phyloP scores from a whole-genome alignment of 2,888 invertebrate genomes.

The Operophtera brumata region DNA sequence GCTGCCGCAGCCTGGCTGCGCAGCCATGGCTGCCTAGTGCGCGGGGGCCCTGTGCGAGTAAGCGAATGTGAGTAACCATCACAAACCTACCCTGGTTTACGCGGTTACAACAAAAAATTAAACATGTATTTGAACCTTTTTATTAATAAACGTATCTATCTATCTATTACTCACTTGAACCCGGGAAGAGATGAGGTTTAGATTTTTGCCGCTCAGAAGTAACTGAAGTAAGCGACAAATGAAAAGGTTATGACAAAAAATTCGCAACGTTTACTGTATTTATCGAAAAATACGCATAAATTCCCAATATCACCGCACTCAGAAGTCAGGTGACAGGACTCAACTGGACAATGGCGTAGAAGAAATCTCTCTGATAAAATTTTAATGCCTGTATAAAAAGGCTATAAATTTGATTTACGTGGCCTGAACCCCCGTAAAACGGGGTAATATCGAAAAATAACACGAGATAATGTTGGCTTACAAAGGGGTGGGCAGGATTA shows the following conservation, averaged over 20 bases:
- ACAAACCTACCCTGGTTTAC: no score
- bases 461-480: constrained; percentile 77
- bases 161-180: no score
- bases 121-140: no score
- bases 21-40: no score
- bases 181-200: no score
- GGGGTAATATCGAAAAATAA: constrained; percentile 79
- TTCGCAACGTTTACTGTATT: background rate
- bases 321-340: constrained; percentile 55
- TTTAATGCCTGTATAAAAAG: constrained; percentile 79
- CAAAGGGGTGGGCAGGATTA: constrained; percentile 64
- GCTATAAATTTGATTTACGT: constrained; percentile 80
- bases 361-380: constrained; percentile 78
- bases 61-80: no score
- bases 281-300: constrained; percentile 30
- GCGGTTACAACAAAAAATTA: no score
- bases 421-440: constrained; percentile 66
- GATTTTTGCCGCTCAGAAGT: no score
- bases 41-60: no score
- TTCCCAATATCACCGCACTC: constrained; percentile 44
- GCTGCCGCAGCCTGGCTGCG: no score
- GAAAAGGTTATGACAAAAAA: background rate
- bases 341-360: constrained; percentile 69
- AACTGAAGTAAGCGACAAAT: no score
- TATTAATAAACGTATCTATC: no score